phyloP scores from a whole-genome alignment of 1,140 invertebrate genomes.

The Drosophila tani region DNA sequence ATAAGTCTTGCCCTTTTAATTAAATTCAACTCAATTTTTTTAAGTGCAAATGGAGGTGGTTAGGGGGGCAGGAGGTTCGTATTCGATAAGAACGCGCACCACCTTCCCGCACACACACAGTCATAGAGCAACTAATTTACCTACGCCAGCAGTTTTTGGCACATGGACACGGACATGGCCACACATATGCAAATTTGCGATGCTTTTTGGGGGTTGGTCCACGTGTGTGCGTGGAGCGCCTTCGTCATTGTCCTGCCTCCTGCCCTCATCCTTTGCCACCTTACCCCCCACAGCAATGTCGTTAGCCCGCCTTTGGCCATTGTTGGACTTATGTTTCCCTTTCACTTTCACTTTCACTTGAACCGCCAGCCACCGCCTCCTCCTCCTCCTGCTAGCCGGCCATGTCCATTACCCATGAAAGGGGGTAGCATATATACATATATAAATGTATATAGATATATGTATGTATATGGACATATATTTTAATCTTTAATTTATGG shows the following conservation, averaged over 20 bases:
- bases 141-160: constrained; percentile 77
- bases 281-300: constrained; percentile 33
- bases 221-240: constrained; percentile 43
- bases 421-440: constrained; percentile 27
- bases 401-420: constrained; percentile 54
- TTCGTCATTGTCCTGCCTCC: constrained; percentile 26
- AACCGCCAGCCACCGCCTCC: neutral
- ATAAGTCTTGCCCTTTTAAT: too few species aligned
- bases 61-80: neutral
- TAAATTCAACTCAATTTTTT: neutral
- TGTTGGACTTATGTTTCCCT: constrained; percentile 74
- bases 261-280: neutral
- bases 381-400: constrained; percentile 4
- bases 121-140: constrained; percentile 71
- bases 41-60: constrained; percentile 1
- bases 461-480: constrained; percentile 30
- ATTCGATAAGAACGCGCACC: constrained; percentile 42
- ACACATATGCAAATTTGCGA: constrained; percentile 76
- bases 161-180: constrained; percentile 46
- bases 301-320: constrained; percentile 72
- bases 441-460: constrained; percentile 26
- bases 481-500: constrained; percentile 83
- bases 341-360: constrained; percentile 57
- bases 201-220: constrained; percentile 68
- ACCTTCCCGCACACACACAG: constrained; percentile 44